phyloP scores from a whole-genome alignment of 2,888 invertebrate species.

The Hyalella azteca region DNA sequence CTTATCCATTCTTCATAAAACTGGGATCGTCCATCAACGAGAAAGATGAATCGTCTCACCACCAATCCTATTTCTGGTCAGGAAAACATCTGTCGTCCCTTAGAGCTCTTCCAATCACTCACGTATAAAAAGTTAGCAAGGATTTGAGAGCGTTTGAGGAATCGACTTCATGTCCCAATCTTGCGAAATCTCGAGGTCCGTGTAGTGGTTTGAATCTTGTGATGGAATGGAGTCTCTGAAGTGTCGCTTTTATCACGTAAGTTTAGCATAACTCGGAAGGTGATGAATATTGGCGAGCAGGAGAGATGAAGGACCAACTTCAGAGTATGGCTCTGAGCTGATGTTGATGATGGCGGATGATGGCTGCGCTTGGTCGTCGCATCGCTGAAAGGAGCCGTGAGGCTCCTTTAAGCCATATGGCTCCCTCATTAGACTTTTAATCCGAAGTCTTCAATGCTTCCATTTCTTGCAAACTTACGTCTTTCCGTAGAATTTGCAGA shows the following conservation, averaged over 20 bases:
- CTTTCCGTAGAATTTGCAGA: no score
- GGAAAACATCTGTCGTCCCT: not conserved
- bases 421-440: not conserved
- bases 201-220: conserved; percentile 9
- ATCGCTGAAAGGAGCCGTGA: not conserved
- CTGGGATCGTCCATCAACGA: no score
- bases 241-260: not conserved
- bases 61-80: not conserved
- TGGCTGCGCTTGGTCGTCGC: no score
- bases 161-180: not conserved
- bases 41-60: no score
- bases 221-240: not conserved
- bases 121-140: not conserved
- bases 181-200: not conserved
- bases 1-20: no score
- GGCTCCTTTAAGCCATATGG: not conserved
- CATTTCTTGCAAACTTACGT: not conserved
- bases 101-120: not conserved
- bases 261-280: not conserved
- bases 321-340: not conserved
- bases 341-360: not conserved
- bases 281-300: conserved; percentile 12
- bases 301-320: not conserved
- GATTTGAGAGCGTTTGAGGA: not conserved
- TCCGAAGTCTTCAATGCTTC: not conserved